Conservation (phyloP, 1,140 invertebrate genomes). For the Aphelinus certus region DNA sequence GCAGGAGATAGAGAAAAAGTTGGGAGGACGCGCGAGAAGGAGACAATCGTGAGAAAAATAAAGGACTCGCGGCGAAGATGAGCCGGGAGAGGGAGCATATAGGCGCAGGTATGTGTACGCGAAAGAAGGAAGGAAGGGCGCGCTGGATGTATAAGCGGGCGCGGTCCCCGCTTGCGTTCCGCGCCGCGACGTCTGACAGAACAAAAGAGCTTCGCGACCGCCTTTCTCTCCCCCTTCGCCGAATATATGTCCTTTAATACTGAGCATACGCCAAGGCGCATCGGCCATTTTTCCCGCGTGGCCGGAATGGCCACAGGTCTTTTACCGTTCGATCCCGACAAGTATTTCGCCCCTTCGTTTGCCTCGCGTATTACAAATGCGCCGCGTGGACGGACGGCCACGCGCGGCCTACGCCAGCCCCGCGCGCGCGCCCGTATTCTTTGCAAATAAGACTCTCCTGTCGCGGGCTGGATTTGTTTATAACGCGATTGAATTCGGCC, state of each 20-base stretch:
- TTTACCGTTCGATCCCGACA: constrained; percentile 15
- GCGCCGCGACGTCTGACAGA: constrained; percentile 63
- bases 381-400: background rate
- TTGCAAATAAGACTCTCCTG: background rate
- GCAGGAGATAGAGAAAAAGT: background rate
- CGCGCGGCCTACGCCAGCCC: background rate
- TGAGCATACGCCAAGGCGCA: background rate
- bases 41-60: constrained; percentile 10
- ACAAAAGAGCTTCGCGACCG: constrained; percentile 64
- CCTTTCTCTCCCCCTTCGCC: constrained; percentile 1
- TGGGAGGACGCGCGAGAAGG: background rate
- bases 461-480: constrained; percentile 1
- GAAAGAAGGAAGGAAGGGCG: constrained; percentile 10
- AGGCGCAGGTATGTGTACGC: too few relatives aligned
- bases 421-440: background rate
- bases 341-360: too few relatives aligned
- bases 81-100: too few relatives aligned
- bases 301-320: constrained; percentile 25
- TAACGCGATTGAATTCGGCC: background rate
- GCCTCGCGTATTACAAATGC: background rate
- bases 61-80: constrained; percentile 18
- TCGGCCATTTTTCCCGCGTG: constrained; percentile 19
- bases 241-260: constrained; percentile 14
- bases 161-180: constrained; percentile 47
- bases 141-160: constrained; percentile 42